Conservation (phyloP, 1,140 invertebrate species). For the Microplitis demolitor region DNA sequence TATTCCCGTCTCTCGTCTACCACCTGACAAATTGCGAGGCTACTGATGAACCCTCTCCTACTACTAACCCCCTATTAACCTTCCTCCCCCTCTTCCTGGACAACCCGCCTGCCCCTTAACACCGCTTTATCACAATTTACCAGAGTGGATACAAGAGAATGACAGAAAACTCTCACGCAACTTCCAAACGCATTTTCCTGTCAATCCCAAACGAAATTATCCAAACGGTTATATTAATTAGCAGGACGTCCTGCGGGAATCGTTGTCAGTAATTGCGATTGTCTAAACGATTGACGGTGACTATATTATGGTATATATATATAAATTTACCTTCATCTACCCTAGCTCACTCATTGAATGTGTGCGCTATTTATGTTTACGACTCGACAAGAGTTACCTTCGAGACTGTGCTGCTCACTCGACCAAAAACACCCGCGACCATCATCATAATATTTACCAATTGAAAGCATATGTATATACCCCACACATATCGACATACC, state of each 20-base stretch:
- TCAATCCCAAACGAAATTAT: conserved; percentile 53
- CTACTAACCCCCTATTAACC: background rate
- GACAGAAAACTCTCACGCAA: conserved; percentile 10
- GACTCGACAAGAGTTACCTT: too few relatives aligned
- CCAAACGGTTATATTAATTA: conserved; percentile 55
- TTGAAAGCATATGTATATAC: background rate
- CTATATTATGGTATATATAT: background rate
- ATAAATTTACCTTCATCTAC: background rate
- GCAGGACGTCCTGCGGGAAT: conserved; percentile 44
- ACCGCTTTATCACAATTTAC: background rate
- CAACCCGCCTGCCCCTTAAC: background rate
- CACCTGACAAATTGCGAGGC: conserved; percentile 59
- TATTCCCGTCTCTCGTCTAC: conserved; percentile 60
- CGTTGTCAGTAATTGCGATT: conserved; percentile 53
- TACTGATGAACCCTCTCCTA: background rate
- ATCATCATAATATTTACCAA: background rate
- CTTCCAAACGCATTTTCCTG: conserved; percentile 43
- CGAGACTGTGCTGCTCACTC: background rate
- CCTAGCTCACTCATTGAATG: background rate
- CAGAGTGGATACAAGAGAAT: background rate
- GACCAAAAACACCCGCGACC: background rate
- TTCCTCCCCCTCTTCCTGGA: background rate
- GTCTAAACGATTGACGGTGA: conserved; percentile 37
- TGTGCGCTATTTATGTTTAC: background rate
- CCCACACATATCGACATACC: background rate